Percentiles rank a stretch among this genome's conserved stretches.
phyloP scores from a whole-genome alignment of 2,888 invertebrate genomes.

The Latheticus oryzae region DNA sequence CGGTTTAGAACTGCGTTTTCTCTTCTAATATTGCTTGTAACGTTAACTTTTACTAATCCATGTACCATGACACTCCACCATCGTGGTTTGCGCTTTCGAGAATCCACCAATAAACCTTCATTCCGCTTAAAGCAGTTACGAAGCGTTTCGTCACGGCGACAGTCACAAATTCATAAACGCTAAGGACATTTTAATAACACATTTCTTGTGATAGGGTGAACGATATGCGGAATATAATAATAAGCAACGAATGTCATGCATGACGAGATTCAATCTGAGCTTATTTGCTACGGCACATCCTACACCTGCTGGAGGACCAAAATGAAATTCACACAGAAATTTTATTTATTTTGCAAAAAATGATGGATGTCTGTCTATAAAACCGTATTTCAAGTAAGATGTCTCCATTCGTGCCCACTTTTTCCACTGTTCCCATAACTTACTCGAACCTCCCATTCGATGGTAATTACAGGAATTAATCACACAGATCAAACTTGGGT shows the following conservation, averaged over 20 bases:
- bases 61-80: too few species aligned
- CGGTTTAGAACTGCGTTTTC: too few species aligned
- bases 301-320: conserved; percentile 16
- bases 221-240: conserved; percentile 34
- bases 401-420: too few species aligned
- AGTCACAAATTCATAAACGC: conserved; percentile 30
- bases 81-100: conserved; percentile 9
- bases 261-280: conserved; percentile 26
- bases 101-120: conserved; percentile 15
- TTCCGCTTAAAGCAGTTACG: conserved; percentile 24
- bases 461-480: too few species aligned
- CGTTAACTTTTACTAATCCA: too few species aligned
- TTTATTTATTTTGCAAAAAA: too few species aligned
- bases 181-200: conserved; percentile 35
- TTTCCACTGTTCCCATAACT: too few species aligned
- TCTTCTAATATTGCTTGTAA: too few species aligned
- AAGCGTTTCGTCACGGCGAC: conserved; percentile 31
- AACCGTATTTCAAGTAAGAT: too few species aligned
- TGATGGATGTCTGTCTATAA: too few species aligned
- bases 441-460: too few species aligned
- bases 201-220: conserved; percentile 22
- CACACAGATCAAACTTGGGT: too few species aligned
- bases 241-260: conserved; percentile 34
- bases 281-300: conserved; percentile 34
- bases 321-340: not conserved